These are phyloP conservation scores for Chrysochloris asiatica DNA, from an alignment of 2,113 vertebrate genomes.

Conservation along the genomic window DNA sequence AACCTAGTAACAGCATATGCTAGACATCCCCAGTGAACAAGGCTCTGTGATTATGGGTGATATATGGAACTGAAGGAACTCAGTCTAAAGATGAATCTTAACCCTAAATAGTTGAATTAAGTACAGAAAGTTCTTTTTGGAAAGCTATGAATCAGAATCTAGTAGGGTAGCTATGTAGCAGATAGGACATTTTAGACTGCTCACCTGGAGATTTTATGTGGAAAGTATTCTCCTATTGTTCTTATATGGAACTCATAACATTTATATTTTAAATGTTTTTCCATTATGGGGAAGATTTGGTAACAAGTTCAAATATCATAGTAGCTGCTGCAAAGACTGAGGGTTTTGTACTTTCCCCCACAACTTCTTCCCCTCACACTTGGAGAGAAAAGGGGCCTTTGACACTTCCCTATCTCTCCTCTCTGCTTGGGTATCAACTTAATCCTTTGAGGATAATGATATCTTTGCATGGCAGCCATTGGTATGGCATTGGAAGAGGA, in stretches of 20 bases:
- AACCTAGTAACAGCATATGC: not conserved
- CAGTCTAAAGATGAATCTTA: not conserved
- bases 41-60: not conserved
- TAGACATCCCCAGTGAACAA: not conserved
- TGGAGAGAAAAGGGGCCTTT: not conserved
- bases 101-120: not conserved
- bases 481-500: rapidly evolving
- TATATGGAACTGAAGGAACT: not conserved
- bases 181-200: not conserved
- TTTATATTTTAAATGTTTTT: not conserved
- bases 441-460: not conserved
- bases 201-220: not conserved
- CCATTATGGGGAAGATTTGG: not conserved
- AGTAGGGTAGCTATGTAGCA: not conserved
- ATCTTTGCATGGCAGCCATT: not conserved
- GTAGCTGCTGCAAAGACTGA: not conserved
- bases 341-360: not conserved
- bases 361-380: not conserved
- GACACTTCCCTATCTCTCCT: rapidly evolving
- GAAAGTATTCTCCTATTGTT: not conserved
- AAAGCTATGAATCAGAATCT: not conserved
- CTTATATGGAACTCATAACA: not conserved
- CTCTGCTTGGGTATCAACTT: not conserved
- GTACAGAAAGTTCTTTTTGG: not conserved
- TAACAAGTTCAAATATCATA: not conserved